Conservation (phyloP, 2,888 invertebrate genomes). For the Nasonia oneida region DNA sequence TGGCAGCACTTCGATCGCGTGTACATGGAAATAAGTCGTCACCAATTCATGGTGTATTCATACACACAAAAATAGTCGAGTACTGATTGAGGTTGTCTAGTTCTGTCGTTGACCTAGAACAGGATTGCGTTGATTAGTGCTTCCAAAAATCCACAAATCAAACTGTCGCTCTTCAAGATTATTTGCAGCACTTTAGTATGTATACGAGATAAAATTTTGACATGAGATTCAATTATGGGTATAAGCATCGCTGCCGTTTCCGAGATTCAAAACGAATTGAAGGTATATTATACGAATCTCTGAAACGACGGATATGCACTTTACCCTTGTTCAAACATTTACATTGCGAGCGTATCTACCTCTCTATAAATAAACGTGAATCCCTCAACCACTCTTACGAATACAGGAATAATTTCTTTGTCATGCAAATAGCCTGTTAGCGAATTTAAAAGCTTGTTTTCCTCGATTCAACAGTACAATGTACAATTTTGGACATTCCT, state of each 20-base stretch:
- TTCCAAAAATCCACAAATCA: too few relatives aligned
- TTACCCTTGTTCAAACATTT: not conserved
- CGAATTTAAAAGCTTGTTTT: constrained; percentile 14
- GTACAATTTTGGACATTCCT: not conserved
- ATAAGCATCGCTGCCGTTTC: not conserved
- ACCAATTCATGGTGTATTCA: not conserved
- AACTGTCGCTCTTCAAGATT: too few relatives aligned
- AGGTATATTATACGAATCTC: not conserved
- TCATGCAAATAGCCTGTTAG: constrained; percentile 42
- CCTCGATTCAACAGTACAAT: not conserved
- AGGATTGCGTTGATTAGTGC: not conserved
- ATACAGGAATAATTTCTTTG: constrained; percentile 23
- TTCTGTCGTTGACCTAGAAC: not conserved
- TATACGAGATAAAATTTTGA: too few relatives aligned
- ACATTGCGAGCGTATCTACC: not conserved
- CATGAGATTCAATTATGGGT: too few relatives aligned
- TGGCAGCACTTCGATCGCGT: not conserved
- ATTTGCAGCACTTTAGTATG: too few relatives aligned
- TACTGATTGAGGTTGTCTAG: not conserved
- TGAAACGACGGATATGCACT: not conserved
- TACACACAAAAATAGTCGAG: not conserved
- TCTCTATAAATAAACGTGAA: constrained; percentile 12
- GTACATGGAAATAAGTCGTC: not conserved
- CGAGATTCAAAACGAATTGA: not conserved
- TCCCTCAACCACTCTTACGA: not conserved